phyloP scores from a whole-genome alignment of 2,797 vertebrate species.

The Fringilla coelebs region DNA sequence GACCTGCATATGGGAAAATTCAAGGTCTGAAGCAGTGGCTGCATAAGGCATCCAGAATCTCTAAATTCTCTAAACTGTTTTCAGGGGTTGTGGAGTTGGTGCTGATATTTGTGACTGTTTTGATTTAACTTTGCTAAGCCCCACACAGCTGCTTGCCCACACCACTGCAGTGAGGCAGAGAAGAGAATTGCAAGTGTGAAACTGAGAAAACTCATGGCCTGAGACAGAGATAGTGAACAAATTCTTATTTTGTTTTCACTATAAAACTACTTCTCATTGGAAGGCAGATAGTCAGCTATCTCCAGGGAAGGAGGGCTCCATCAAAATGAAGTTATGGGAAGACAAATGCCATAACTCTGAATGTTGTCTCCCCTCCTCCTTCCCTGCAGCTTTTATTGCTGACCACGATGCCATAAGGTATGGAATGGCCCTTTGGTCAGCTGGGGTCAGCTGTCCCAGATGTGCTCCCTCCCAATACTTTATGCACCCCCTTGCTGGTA shows the following conservation, averaged over 20 bases:
- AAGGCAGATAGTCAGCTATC: neutral
- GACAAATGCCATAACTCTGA: neutral
- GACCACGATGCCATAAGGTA: neutral
- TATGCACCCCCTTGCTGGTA: accelerated
- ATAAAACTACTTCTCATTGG: neutral
- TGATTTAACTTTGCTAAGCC: neutral
- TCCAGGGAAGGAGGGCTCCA: neutral
- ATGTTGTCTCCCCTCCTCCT: neutral
- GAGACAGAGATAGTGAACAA: neutral
- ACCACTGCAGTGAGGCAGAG: neutral
- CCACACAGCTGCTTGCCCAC: neutral
- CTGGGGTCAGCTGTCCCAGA: neutral
- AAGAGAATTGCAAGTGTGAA: neutral
- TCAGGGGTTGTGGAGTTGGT: neutral
- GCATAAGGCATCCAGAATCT: neutral
- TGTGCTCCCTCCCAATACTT: accelerated
- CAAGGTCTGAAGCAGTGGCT: neutral
- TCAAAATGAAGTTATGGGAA: neutral
- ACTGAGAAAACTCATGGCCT: neutral
- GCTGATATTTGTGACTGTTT: neutral
- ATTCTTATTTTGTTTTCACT: neutral
- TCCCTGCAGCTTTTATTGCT: neutral
- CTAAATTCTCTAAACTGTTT: neutral
- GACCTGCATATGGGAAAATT: neutral
- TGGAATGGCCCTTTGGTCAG: neutral